Evolutionary conservation across 2,113 vertebrate species (phyloP), one percentile per base, ranked within the genome.

Genomic region (Sturnus vulgaris): DNA sequence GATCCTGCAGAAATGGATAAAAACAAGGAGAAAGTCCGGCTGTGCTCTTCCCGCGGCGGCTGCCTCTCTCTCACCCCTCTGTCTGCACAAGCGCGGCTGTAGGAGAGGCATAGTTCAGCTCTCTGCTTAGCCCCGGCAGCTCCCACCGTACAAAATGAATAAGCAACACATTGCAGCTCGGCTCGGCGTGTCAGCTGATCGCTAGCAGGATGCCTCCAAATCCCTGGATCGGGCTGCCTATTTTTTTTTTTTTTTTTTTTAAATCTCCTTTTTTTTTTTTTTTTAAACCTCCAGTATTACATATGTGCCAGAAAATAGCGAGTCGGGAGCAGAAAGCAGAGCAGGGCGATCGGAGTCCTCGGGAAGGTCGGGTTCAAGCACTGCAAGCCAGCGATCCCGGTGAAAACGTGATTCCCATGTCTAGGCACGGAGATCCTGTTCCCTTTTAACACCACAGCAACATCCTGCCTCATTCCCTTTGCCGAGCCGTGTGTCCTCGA

Each of bases 1-100:
- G 99, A 98, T 99, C 99, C 99, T 99, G 96, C 95, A 98, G 98
- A 98, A 98, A 98, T 98, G 99, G 98, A 98, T 98, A 98, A 99
- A 99, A 99, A 99, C 98, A 98, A 98, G 98, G 98, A 98, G 98
- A 98, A 98, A 98, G 98, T 98, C 98, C 98, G 94, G 97, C 97
- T 98, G 98, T 96, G 98, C 98, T 98, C 97, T 97, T 95, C 97
- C 98, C 94, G 97, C 97, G 97, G 97, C 97, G 95, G 98, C 97
- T 97, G 97, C 97, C 97, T 98, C 96, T 97, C 96, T 97, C 97
- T 98, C 97, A 97, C 95, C 98, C 98, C 98, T 97, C 97, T 98
- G 97, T 97, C 97, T 98, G 98, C 98, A 98, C 98, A 97, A 98
- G 98, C 98, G 97, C 98, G 82, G 98, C 98, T 96, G 98, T 98